A percentile compares a stretch with the other conserved stretches of the same genome.
phyloP scores from a whole-genome alignment of 2,797 vertebrate genomes.

The Oceanodroma leucorhoa region DNA sequence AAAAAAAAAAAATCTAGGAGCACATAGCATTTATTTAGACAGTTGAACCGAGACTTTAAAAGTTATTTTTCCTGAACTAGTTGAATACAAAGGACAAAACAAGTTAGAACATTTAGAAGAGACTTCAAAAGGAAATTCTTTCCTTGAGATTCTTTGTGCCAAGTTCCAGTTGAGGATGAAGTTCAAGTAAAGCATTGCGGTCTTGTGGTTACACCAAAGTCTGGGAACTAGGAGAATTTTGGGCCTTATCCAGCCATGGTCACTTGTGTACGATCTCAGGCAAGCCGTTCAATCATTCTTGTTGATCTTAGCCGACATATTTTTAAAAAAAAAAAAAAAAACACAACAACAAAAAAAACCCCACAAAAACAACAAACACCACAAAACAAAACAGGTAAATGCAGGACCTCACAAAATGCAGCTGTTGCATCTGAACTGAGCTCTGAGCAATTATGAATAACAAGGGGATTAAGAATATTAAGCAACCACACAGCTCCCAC shows the following conservation, averaged over 20 bases:
- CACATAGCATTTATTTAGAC: background rate
- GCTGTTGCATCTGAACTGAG: background rate
- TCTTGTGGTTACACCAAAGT: background rate
- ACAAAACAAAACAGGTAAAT: background rate
- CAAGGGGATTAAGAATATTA: background rate
- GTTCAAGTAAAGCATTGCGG: background rate
- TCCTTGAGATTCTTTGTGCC: background rate
- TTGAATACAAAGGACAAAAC: slow-evolving; percentile 9
- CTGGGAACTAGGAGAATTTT: background rate
- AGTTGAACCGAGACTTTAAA: background rate
- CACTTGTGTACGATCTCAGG: background rate
- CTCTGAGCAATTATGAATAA: background rate
- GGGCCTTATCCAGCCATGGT: background rate
- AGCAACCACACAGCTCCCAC: background rate
- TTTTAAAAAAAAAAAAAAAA: background rate
- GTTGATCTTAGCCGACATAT: background rate
- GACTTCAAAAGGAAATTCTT: slow-evolving; percentile 32
- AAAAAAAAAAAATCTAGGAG: background rate
- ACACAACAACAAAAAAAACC: background rate
- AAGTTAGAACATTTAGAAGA: slow-evolving; percentile 24
- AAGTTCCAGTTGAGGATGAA: background rate
- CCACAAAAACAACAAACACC: background rate
- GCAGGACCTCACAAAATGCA: background rate
- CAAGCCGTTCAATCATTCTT: background rate
- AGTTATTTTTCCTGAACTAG: background rate